Percentiles rank a stretch among this genome's conserved stretches.
phyloP scores from a whole-genome alignment of 2,888 invertebrate genomes.

The Drosophila incognita region DNA sequence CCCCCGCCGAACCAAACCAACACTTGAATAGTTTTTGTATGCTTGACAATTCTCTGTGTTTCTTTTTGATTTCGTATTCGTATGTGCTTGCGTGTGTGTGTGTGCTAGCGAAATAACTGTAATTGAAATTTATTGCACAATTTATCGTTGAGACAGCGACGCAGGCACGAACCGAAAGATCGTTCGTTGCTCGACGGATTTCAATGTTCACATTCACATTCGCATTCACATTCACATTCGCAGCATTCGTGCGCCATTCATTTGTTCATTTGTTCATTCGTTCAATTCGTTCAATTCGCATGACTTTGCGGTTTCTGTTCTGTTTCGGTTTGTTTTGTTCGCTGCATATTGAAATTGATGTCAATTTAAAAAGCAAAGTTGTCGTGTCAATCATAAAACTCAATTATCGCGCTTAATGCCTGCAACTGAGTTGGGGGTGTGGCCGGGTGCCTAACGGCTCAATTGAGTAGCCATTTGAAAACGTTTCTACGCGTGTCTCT shows the following conservation, averaged over 20 bases:
- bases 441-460: slow-evolving; percentile 67
- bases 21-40: slow-evolving; percentile 60
- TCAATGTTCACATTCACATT: slow-evolving; percentile 35
- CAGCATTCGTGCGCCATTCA: slow-evolving; percentile 34
- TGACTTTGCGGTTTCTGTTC: slow-evolving; percentile 36
- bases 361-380: slow-evolving; percentile 81
- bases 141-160: slow-evolving; percentile 80
- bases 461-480: slow-evolving; percentile 74
- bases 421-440: slow-evolving; percentile 21
- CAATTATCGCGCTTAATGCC: slow-evolving; percentile 67
- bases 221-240: slow-evolving; percentile 40
- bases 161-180: slow-evolving; percentile 43
- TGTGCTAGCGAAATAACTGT: slow-evolving; percentile 75
- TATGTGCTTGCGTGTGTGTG: slow-evolving; percentile 39
- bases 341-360: slow-evolving; percentile 83
- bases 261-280: slow-evolving; percentile 22
- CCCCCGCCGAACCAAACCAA: slow-evolving; percentile 3
- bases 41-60: slow-evolving; percentile 22
- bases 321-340: slow-evolving; percentile 41
- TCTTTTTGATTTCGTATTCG: slow-evolving; percentile 16
- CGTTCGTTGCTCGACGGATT: slow-evolving; percentile 50
- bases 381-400: slow-evolving; percentile 82
- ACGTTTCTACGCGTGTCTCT: slow-evolving; percentile 74
- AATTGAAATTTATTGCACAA: slow-evolving; percentile 85
- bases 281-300: slow-evolving; percentile 42